phyloP scores from a whole-genome alignment of 2,113 vertebrate species.

The Regulus satrapa region DNA sequence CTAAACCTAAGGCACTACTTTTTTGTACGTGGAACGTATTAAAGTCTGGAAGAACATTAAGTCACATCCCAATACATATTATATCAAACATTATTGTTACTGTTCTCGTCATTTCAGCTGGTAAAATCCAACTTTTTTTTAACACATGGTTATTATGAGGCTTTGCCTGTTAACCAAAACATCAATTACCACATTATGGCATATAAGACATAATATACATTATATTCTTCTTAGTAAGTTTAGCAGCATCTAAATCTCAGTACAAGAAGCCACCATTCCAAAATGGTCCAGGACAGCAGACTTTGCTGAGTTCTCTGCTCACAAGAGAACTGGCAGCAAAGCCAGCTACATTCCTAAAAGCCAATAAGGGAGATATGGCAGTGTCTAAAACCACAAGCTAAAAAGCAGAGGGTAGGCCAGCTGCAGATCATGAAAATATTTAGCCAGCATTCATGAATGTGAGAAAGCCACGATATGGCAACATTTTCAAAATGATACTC shows the following conservation, averaged over 20 bases:
- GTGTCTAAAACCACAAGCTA: conserved; percentile 4
- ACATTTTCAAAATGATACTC: background rate
- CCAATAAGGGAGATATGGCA: background rate
- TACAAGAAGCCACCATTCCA: conserved; percentile 26
- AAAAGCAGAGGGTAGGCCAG: conserved; percentile 20
- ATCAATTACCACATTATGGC: conserved; percentile 11
- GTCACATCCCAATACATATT: conserved; percentile 31
- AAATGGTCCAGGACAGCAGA: background rate
- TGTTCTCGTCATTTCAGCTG: conserved; percentile 39
- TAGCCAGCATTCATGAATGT: conserved; percentile 27
- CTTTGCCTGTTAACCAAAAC: conserved; percentile 53
- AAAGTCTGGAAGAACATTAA: conserved; percentile 53
- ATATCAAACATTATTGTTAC: conserved; percentile 31
- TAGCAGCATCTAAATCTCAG: conserved; percentile 37
- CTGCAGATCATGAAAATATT: conserved; percentile 9
- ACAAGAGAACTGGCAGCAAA: background rate
- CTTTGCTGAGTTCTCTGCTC: background rate
- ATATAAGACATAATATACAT: conserved; percentile 12
- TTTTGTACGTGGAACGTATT: conserved; percentile 45
- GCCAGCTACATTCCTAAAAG: background rate
- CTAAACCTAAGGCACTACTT: conserved; percentile 62
- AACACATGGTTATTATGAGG: conserved; percentile 17
- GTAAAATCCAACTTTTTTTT: conserved; percentile 42
- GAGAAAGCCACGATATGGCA: background rate
- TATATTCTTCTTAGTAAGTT: background rate